Percentiles rank a stretch among this genome's conserved stretches.
phyloP scores from a whole-genome alignment of 2,113 vertebrate species.

The Bombycilla garrulus region DNA sequence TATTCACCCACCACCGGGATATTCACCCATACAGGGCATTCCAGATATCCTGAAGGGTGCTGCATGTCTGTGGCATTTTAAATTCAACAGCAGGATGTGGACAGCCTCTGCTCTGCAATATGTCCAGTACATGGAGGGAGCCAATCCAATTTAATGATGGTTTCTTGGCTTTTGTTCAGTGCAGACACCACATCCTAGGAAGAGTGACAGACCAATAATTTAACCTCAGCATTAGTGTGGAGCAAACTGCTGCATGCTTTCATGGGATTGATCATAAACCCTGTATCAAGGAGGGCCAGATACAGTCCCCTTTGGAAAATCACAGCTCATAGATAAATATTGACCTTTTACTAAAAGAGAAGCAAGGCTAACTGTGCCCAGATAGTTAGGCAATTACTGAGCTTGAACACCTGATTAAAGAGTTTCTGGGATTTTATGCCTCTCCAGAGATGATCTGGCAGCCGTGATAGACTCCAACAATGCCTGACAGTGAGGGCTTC shows the following conservation, averaged over 20 bases:
- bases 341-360: not conserved
- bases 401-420: not conserved
- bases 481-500: not conserved
- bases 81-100: not conserved
- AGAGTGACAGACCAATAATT: not conserved
- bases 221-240: not conserved
- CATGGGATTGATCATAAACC: rapidly evolving
- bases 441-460: not conserved
- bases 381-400: not conserved
- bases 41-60: not conserved
- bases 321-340: not conserved
- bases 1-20: not conserved
- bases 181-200: not conserved
- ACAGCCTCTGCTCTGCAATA: not conserved
- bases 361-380: not conserved
- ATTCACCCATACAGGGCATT: not conserved
- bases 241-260: not conserved
- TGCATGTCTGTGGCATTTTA: not conserved
- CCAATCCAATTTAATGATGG: not conserved
- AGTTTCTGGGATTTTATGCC: not conserved
- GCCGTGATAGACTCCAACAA: not conserved
- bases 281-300: not conserved
- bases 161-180: not conserved
- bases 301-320: not conserved
- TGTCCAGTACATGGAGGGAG: not conserved